These are phyloP conservation scores for Scaptomyza tumidula DNA, from an alignment of 2,888 invertebrate species.

Conservation along the genomic window DNA sequence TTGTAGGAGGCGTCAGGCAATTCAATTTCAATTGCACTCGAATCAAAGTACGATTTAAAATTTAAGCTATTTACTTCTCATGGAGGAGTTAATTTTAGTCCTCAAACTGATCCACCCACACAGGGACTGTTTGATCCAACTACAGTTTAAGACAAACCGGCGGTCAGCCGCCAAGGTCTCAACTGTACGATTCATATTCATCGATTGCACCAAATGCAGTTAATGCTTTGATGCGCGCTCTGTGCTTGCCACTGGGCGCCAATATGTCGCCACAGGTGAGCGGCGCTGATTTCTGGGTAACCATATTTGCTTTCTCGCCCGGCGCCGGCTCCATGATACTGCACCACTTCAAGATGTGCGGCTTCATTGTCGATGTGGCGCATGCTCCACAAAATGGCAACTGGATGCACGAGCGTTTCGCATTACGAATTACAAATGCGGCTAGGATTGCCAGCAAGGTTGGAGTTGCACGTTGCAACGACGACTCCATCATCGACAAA, in stretches of 20 bases:
- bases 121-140: conserved; percentile 82
- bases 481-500: conserved; percentile 86
- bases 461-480: conserved; percentile 93
- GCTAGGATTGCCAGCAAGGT: conserved; percentile 93
- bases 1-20: conserved; percentile 37
- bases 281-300: conserved; percentile 90
- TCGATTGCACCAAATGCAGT: conserved; percentile 56
- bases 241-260: conserved; percentile 66
- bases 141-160: conserved; percentile 69
- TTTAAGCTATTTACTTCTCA: not conserved
- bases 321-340: conserved; percentile 91
- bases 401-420: conserved; percentile 96
- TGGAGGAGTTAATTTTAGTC: conserved; percentile 36
- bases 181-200: conserved; percentile 67
- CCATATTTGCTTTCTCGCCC: conserved; percentile 94
- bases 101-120: conserved; percentile 82
- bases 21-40: conserved; percentile 34
- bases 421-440: conserved; percentile 93
- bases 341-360: conserved; percentile 92
- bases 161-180: conserved; percentile 52
- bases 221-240: conserved; percentile 68
- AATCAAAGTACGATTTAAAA: not conserved
- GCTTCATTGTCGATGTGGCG: conserved; percentile 91
- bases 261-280: conserved; percentile 55
- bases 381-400: conserved; percentile 92